Percentiles rank a stretch among this genome's conserved stretches.
These are phyloP conservation scores for Pagetopsis macropterus DNA, from an alignment of 2,797 vertebrate species.

Conservation along the genomic window DNA sequence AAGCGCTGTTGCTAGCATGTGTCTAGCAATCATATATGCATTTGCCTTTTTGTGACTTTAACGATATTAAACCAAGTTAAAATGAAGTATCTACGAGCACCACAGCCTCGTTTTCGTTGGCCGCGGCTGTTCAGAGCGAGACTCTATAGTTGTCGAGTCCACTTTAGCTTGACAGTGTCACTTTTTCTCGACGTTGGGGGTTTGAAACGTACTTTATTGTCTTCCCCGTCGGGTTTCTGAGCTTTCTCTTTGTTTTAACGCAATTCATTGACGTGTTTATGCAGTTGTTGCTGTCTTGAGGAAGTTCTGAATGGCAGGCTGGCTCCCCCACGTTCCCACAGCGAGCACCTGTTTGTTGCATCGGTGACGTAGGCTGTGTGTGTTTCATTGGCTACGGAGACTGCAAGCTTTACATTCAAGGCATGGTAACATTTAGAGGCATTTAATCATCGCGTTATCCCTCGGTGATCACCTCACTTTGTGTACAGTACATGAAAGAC, in stretches of 20 bases:
- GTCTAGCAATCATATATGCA: not conserved
- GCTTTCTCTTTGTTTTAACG: not conserved
- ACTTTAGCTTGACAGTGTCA: slow-evolving; percentile 1
- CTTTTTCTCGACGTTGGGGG: not conserved
- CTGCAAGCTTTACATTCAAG: slow-evolving; percentile 33
- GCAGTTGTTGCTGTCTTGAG: slow-evolving; percentile 35
- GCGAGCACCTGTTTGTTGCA: slow-evolving; percentile 78
- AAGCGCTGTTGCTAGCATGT: slow-evolving; percentile 24
- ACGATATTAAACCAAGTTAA: not conserved
- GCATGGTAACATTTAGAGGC: slow-evolving; percentile 20
- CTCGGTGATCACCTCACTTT: not conserved
- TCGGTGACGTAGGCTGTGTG: slow-evolving; percentile 68
- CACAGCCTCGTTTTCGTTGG: not conserved
- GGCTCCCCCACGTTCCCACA: slow-evolving; percentile 58
- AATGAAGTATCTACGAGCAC: not conserved
- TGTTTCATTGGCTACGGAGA: slow-evolving; percentile 60
- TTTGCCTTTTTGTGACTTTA: not conserved
- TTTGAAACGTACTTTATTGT: not conserved
- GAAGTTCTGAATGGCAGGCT: slow-evolving; percentile 70
- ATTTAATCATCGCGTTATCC: not conserved
- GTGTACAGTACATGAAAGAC: not conserved
- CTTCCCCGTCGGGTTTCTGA: not conserved
- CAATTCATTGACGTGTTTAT: slow-evolving; percentile 10
- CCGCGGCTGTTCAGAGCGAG: not conserved
- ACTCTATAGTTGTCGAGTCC: not conserved